Conservation (phyloP, 1,140 invertebrate species). For the Lepidotrigona ventralis region DNA sequence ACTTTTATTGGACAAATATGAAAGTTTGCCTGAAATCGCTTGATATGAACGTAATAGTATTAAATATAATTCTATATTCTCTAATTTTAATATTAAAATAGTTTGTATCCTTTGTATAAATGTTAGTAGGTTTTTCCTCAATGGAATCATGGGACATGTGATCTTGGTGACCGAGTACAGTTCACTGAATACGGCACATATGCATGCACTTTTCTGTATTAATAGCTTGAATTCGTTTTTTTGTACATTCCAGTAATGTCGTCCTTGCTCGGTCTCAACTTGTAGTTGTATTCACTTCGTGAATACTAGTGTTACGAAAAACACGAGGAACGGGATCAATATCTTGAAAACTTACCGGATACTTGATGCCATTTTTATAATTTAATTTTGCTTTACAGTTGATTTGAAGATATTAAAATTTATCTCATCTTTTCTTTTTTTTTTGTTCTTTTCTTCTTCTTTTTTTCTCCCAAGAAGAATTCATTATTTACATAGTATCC, state of each 20-base stretch:
- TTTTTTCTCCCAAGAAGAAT: background rate
- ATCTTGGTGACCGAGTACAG: constrained; percentile 3
- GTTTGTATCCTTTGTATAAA: background rate
- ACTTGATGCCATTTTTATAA: background rate
- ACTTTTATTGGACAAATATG: background rate
- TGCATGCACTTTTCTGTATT: constrained; percentile 35
- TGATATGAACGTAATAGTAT: background rate
- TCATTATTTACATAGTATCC: background rate
- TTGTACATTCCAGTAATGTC: constrained; percentile 15
- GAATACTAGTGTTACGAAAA: constrained; percentile 1
- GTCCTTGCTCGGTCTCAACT: constrained; percentile 20
- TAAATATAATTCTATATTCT: background rate
- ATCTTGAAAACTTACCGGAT: background rate
- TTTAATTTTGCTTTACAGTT: background rate
- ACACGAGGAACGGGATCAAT: background rate
- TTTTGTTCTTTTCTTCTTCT: background rate
- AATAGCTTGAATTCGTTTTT: constrained; percentile 34
- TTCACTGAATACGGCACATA: background rate
- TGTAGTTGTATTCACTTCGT: constrained; percentile 2
- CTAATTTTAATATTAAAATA: background rate
- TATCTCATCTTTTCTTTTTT: background rate
- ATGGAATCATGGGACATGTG: background rate
- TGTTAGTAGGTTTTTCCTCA: background rate
- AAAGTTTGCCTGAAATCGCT: background rate
- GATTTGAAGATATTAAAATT: background rate